These are phyloP conservation scores for Willowsia nigromaculata DNA, from an alignment of 2,888 invertebrate species.

Conservation along the genomic window DNA sequence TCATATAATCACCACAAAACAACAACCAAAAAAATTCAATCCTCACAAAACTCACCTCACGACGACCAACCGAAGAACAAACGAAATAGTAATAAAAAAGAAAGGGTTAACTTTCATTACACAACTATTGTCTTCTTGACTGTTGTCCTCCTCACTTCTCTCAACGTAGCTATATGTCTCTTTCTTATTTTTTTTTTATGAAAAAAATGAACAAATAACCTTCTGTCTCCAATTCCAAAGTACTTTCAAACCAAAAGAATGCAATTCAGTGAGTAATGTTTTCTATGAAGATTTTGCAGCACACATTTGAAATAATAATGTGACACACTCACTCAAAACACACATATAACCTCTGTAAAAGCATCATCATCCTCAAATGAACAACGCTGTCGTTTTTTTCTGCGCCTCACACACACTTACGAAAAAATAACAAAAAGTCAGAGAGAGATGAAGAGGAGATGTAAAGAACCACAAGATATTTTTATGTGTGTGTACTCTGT, in stretches of 20 bases:
- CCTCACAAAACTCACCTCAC: not conserved
- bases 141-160: not conserved
- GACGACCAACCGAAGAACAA: not conserved
- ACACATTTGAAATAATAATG: not conserved
- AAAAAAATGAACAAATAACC: not conserved
- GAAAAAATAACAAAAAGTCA: not conserved
- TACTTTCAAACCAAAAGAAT: slow-evolving; percentile 29
- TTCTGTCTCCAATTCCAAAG: not conserved
- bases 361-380: not conserved
- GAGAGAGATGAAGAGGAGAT: not conserved
- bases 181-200: not conserved
- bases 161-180: not conserved
- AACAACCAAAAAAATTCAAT: not conserved
- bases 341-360: not conserved
- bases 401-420: not conserved
- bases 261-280: slow-evolving; percentile 22
- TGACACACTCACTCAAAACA: not conserved
- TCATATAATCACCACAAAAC: not conserved
- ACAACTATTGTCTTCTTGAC: no score
- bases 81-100: not conserved
- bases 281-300: no score
- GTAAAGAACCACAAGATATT: slow-evolving; percentile 17
- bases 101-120: slow-evolving; percentile 13
- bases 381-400: no score
- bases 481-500: slow-evolving; percentile 48